A percentile compares a stretch with the other conserved stretches of the same genome.
Evolutionary conservation across 2,113 vertebrate species (phyloP).

Genomic region (Corydoras maculifer): DNA sequence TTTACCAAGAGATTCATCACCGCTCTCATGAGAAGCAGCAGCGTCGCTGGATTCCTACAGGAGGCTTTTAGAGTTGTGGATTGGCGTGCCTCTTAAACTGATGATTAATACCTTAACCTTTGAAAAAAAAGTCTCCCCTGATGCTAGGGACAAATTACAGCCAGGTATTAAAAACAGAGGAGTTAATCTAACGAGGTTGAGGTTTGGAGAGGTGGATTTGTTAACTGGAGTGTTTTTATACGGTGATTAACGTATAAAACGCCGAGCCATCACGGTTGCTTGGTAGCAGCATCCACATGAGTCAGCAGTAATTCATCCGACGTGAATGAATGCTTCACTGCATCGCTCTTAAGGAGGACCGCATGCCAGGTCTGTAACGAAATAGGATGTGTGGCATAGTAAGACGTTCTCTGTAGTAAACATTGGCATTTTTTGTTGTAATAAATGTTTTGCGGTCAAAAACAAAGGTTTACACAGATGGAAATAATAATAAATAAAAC

Average conservation of each 20-base stretch:
- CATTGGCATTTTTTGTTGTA: too few relatives aligned
- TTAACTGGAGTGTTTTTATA: constrained; percentile 29
- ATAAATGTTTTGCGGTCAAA: too few relatives aligned
- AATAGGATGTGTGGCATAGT: background rate
- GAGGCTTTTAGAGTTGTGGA: constrained; percentile 30
- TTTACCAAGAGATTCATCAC: constrained; percentile 45
- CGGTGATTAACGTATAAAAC: constrained; percentile 42
- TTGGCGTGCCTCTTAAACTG: constrained; percentile 33
- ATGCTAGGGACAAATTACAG: constrained; percentile 42
- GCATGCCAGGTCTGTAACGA: background rate
- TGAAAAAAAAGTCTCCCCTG: constrained; percentile 37
- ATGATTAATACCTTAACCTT: constrained; percentile 1
- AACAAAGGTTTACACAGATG: too few relatives aligned
- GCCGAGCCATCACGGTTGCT: constrained; percentile 36
- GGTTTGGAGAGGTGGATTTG: constrained; percentile 5
- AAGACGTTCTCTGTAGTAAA: too few relatives aligned
- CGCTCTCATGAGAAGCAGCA: constrained; percentile 16
- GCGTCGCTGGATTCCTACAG: constrained; percentile 37
- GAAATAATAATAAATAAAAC: too few relatives aligned
- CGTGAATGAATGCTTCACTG: background rate
- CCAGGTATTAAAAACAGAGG: constrained; percentile 37
- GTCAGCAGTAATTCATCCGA: background rate
- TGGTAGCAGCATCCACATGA: constrained; percentile 8
- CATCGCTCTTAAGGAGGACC: background rate
- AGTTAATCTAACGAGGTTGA: constrained; percentile 14